Percentiles rank a stretch among this genome's conserved stretches.
These are phyloP conservation scores for Trichoplax adhaerens DNA, from an alignment of 37 sponge, comb jelly and placozoan species.

Conservation along the genomic window DNA sequence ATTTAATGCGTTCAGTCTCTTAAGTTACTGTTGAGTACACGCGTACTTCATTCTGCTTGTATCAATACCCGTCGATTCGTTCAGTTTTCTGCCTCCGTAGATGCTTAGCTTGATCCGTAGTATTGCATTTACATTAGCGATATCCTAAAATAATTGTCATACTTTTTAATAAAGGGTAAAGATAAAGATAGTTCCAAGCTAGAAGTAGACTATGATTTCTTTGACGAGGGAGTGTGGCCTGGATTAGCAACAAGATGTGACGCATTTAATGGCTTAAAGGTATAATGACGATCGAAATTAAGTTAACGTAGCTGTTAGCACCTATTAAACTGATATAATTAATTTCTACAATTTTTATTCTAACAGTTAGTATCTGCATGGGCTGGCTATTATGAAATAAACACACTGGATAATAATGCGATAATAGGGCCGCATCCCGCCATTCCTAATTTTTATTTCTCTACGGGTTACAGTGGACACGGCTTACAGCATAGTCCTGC, in stretches of 20 bases:
- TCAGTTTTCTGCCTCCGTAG: too few species aligned
- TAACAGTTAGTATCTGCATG: constrained; percentile 17
- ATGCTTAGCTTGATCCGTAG: too few species aligned
- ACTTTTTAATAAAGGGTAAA: constrained; percentile 19
- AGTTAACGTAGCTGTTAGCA: too few species aligned
- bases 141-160: not conserved
- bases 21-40: too few species aligned
- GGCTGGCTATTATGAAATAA: constrained; percentile 95
- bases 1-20: too few species aligned
- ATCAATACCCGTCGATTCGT: too few species aligned
- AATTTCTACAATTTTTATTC: too few species aligned
- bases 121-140: too few species aligned
- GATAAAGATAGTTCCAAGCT: constrained; percentile 29
- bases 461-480: constrained; percentile 91
- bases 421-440: constrained; percentile 78
- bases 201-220: constrained; percentile 63
- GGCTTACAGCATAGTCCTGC: constrained; percentile 88
- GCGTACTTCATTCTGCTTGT: too few species aligned
- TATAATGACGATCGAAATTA: not conserved
- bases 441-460: constrained; percentile 49
- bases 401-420: constrained; percentile 91
- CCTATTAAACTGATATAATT: not conserved
- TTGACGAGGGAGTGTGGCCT: constrained; percentile 77
- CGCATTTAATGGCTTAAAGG: constrained; percentile 71
- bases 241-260: constrained; percentile 50